A percentile compares a stretch with the other conserved stretches of the same genome.
Evolutionary conservation across 2,888 invertebrate species (phyloP).

Genomic region (Polydrusus cervinus): DNA sequence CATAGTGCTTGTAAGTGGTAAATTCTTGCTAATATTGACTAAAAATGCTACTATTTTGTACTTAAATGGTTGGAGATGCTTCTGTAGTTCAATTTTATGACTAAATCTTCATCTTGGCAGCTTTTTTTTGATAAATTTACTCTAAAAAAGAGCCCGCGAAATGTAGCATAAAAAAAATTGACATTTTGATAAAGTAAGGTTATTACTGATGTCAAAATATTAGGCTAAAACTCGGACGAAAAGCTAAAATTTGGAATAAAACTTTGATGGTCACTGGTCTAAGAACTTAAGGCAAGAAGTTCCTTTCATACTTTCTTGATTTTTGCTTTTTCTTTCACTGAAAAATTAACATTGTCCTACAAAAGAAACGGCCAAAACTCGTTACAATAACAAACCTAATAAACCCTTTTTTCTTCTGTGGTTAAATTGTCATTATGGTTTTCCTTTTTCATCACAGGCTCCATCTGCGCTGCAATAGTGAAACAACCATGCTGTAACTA

Average conservation of each 20-base stretch:
- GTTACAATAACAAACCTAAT: too few species aligned
- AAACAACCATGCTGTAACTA: too few species aligned
- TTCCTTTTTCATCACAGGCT: too few species aligned
- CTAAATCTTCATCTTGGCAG: slow-evolving; percentile 19
- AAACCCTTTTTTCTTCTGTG: too few species aligned
- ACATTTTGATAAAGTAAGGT: slow-evolving; percentile 32
- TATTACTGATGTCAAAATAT: slow-evolving; percentile 6
- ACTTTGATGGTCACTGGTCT: background rate
- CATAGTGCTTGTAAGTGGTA: slow-evolving; percentile 11
- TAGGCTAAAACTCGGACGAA: background rate
- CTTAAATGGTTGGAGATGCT: background rate
- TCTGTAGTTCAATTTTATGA: slow-evolving; percentile 2
- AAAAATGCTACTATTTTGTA: slow-evolving; percentile 16
- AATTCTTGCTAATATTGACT: slow-evolving; percentile 1
- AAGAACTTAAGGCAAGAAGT: background rate
- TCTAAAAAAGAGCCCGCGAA: slow-evolving; percentile 31
- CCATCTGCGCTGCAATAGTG: too few species aligned
- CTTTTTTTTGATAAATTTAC: slow-evolving; percentile 9
- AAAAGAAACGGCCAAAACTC: background rate
- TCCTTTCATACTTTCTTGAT: background rate
- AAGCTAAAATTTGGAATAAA: slow-evolving; percentile 2
- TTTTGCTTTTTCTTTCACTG: background rate
- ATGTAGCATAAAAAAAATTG: slow-evolving; percentile 31
- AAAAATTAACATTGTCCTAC: background rate
- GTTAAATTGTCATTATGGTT: too few species aligned